Percentiles rank a stretch among this genome's conserved stretches.
phyloP scores from a whole-genome alignment of 1,140 invertebrate genomes.

The Galleria mellonella region DNA sequence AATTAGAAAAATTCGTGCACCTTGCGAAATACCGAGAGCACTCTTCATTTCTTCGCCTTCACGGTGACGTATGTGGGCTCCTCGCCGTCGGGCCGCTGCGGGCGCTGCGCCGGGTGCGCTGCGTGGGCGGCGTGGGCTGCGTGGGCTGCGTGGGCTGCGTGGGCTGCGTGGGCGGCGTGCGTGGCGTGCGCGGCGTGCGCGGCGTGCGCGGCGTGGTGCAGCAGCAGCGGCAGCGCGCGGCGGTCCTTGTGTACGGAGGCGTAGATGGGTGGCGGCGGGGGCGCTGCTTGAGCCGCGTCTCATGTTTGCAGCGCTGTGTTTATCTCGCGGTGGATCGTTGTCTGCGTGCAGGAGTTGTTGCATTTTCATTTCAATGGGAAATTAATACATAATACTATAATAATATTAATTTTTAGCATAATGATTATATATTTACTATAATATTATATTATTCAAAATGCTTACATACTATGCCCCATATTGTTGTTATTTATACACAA shows the following conservation, averaged over 20 bases:
- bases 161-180: conserved; percentile 19
- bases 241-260: conserved; percentile 35
- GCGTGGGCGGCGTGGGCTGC: conserved; percentile 11
- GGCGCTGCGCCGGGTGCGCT: conserved; percentile 22
- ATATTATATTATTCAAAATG: no score
- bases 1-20: conserved; percentile 51
- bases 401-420: no score
- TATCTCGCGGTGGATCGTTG: conserved; percentile 88
- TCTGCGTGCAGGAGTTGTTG: conserved; percentile 21
- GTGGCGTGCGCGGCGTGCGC: no score
- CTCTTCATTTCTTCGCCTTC: conserved; percentile 46
- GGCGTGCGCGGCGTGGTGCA: conserved; percentile 20
- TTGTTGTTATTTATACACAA: no score
- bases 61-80: conserved; percentile 42
- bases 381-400: no score
- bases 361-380: no score
- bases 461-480: no score
- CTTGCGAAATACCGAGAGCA: conserved; percentile 56
- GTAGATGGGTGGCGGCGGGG: conserved; percentile 42
- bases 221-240: conserved; percentile 21
- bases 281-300: conserved; percentile 64
- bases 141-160: conserved; percentile 12
- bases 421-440: no score
- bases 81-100: conserved; percentile 12
- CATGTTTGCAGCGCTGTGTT: conserved; percentile 85